Evolutionary conservation across 2,797 vertebrate genomes (phyloP).

Genomic region (Lycodopsis pacificus): DNA sequence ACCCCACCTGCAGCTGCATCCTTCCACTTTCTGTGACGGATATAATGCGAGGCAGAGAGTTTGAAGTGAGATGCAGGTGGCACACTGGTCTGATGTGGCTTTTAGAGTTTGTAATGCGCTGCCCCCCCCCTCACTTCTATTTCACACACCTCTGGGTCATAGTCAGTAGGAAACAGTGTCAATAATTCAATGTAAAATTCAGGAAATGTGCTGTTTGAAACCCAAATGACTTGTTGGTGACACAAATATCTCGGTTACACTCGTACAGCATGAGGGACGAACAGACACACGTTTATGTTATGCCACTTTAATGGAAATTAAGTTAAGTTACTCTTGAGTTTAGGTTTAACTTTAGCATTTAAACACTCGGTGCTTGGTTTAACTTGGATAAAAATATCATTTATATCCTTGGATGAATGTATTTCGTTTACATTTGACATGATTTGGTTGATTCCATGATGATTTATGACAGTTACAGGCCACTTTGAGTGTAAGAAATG

Average conservation of each 20-base stretch:
- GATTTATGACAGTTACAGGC: background rate
- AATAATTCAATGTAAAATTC: slow-evolving; percentile 14
- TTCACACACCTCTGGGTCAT: slow-evolving; percentile 48
- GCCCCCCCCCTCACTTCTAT: slow-evolving; percentile 9
- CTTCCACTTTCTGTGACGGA: slow-evolving; percentile 67
- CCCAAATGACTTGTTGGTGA: background rate
- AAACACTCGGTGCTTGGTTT: background rate
- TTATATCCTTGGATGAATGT: background rate
- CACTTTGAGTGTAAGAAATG: background rate
- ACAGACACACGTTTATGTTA: background rate
- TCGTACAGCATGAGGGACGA: background rate
- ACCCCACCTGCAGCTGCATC: slow-evolving; percentile 76
- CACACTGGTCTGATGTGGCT: slow-evolving; percentile 52
- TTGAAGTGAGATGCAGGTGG: slow-evolving; percentile 68
- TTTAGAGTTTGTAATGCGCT: slow-evolving; percentile 37
- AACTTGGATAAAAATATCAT: background rate
- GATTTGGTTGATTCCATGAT: background rate
- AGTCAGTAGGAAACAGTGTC: slow-evolving; percentile 19
- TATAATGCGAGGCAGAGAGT: slow-evolving; percentile 52
- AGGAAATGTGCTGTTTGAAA: slow-evolving; percentile 16
- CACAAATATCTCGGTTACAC: slow-evolving; percentile 2
- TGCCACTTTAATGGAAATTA: background rate
- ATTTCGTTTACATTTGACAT: background rate
- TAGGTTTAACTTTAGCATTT: background rate
- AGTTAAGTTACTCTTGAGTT: background rate